These are phyloP conservation scores for Dolichallabes microphthalmus DNA, from an alignment of 2,113 vertebrate genomes.

Conservation along the genomic window DNA sequence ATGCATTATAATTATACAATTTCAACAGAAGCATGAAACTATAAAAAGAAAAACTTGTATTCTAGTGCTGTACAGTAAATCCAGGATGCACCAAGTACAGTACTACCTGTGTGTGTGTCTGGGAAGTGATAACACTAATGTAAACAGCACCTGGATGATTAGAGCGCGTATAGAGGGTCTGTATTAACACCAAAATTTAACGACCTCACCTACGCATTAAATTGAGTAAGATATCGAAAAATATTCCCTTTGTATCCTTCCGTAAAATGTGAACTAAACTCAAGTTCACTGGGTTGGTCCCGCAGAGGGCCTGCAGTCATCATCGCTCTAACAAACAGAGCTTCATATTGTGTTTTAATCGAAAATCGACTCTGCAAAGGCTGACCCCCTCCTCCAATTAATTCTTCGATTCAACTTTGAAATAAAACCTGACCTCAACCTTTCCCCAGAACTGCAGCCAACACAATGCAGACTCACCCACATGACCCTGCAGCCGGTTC, in stretches of 20 bases:
- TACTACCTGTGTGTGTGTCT: not conserved
- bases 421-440: not conserved
- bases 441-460: not conserved
- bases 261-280: not conserved
- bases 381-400: not conserved
- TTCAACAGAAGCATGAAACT: too few species aligned
- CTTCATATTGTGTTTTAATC: not conserved
- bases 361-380: not conserved
- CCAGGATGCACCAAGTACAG: not conserved
- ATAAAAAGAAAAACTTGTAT: not conserved
- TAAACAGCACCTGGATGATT: not conserved
- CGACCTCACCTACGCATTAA: too few species aligned
- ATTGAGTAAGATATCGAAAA: too few species aligned
- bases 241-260: not conserved
- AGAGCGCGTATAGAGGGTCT: not conserved
- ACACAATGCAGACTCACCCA: constrained; percentile 2
- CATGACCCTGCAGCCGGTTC: not conserved
- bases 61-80: not conserved
- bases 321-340: not conserved
- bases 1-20: not conserved
- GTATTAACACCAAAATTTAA: not conserved
- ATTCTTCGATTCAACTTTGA: not conserved
- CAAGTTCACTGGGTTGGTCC: not conserved
- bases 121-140: not conserved
- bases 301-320: not conserved